Conservation (phyloP, 1,140 invertebrate species). For the Oryctes rhinoceros region DNA sequence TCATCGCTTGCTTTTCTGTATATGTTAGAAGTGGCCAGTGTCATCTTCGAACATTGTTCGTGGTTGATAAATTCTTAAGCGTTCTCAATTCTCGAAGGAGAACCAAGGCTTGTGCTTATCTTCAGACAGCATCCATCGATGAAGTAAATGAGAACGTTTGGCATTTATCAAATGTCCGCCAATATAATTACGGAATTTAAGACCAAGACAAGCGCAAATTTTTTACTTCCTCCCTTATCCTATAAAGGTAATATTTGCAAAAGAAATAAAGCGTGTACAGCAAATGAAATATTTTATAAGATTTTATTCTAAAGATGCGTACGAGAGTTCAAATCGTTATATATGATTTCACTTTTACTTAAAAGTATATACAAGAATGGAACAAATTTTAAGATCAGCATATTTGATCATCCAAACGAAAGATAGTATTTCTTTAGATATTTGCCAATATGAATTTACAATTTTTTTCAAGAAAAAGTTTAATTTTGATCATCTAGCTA, state of each 20-base stretch:
- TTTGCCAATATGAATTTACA: too few species aligned
- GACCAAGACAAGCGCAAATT: conserved; percentile 29
- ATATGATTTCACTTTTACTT: neutral
- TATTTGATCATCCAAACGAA: too few species aligned
- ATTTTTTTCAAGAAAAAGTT: too few species aligned
- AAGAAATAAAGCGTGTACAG: conserved; percentile 22
- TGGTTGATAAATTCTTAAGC: neutral
- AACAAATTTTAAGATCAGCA: too few species aligned
- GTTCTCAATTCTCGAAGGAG: too few species aligned
- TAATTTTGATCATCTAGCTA: too few species aligned
- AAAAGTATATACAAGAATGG: neutral
- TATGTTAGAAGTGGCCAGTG: neutral
- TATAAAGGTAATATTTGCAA: conserved; percentile 2
- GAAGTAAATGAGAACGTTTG: neutral
- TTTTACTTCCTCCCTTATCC: conserved; percentile 23
- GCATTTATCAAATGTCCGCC: neutral
- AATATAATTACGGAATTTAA: neutral
- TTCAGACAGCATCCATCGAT: neutral
- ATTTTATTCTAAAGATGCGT: conserved; percentile 30
- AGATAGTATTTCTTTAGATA: too few species aligned
- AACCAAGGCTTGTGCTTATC: too few species aligned
- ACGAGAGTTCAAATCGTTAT: neutral
- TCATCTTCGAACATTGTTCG: conserved; percentile 11
- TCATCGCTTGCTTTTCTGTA: conserved; percentile 5
- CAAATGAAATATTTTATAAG: conserved; percentile 40